Evolutionary conservation across 2,797 vertebrate genomes (phyloP), one percentile per base, ranked within the genome.

Genomic region (Xyrichtys novacula): DNA sequence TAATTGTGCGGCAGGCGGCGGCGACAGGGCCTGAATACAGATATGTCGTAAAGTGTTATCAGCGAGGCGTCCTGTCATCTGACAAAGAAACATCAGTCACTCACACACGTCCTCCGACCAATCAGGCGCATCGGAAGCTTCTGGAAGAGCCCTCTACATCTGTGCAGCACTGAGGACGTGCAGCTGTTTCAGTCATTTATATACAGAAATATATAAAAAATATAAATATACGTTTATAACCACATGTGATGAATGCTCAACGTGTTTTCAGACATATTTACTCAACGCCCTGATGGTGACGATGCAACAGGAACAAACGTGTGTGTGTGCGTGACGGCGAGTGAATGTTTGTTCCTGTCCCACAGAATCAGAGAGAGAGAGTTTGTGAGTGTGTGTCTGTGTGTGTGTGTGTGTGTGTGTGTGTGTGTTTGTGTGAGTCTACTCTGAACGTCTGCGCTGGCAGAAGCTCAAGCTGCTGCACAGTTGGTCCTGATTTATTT

Each of bases 81-180:
- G 52, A 65, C 50, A 49, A 73, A 77, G 53, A 61, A 74, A 46
- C 25, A 3, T 29, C 25, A 25, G 71, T 65, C 38, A 10, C 53
- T 70, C 78, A 63, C 71, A 69, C n/a, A 34, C 32, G 65, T 71
- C 65, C 60, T 62, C 56, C 61, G 76, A 66, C 80, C 87, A 90
- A 83, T 89, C 83, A 80, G 61, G 28, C 71, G 88, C 78, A 90
- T 92, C 91, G 87, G 84, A 83, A 89, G 88, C 84, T 86, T 85
- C 82, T 83, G 79, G 72, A 81, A 54, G 68, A 40, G 46, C 32
- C 69, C 32, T 49, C 68, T 89, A 74, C 68, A 90, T 87, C 85
- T 89, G 11, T n/a, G n/a, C n/a, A n/a, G n/a, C n/a, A n/a, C n/a
- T n/a, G n/a, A n/a, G n/a, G n/a, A n/a, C n/a, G n/a, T n/a, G n/a